Percentiles rank a stretch among this genome's conserved stretches.
phyloP scores from a whole-genome alignment of 1,140 invertebrate genomes.

The Ceratosolen fusciceps region DNA sequence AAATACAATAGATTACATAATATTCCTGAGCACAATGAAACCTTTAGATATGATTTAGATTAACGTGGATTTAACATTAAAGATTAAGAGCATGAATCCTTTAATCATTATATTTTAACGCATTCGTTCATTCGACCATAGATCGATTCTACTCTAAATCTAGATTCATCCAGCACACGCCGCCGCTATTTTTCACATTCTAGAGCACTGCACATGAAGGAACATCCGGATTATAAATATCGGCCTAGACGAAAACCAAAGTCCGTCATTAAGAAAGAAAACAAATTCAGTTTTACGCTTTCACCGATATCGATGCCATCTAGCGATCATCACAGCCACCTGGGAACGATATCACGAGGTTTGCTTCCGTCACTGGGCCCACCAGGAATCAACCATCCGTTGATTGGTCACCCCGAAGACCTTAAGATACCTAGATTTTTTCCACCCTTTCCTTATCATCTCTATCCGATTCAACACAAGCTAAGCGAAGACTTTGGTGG shows the following conservation, averaged over 20 bases:
- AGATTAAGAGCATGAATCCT: neutral
- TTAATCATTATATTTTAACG: neutral
- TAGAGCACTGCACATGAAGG: conserved; percentile 96
- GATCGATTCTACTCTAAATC: neutral
- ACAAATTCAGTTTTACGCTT: conserved; percentile 80
- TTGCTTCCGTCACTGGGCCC: conserved; percentile 76
- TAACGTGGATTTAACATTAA: neutral
- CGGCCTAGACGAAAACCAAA: conserved; percentile 93
- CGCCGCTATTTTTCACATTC: conserved; percentile 54
- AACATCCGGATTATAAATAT: conserved; percentile 97
- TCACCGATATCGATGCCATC: conserved; percentile 74
- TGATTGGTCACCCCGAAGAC: conserved; percentile 74
- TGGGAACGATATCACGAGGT: conserved; percentile 73
- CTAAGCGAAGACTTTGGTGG: conserved; percentile 71
- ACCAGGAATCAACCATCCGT: conserved; percentile 72
- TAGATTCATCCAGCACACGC: neutral
- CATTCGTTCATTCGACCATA: neutral
- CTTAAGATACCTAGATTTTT: conserved; percentile 79
- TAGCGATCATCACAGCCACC: conserved; percentile 58
- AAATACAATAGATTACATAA: no score
- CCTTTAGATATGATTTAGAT: no score
- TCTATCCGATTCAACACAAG: conserved; percentile 79
- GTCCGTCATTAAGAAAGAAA: conserved; percentile 79
- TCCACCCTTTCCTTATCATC: conserved; percentile 79
- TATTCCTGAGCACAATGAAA: no score